These are phyloP conservation scores for Eupeodes latifasciatus DNA, from an alignment of 2,888 invertebrate species.

Conservation along the genomic window DNA sequence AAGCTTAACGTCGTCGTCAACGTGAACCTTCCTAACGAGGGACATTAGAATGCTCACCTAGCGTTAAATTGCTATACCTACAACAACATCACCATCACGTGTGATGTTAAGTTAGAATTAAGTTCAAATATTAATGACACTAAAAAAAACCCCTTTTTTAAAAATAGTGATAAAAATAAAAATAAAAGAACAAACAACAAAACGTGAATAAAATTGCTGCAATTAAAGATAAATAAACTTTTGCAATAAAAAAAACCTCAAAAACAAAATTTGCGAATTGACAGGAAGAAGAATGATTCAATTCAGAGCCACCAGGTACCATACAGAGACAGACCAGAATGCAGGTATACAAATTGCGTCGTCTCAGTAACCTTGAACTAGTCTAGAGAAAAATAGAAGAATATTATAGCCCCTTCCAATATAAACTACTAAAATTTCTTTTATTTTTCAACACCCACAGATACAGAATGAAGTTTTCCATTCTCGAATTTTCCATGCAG, in stretches of 20 bases:
- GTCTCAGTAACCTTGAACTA: constrained; percentile 76
- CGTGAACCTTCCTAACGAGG: constrained; percentile 13
- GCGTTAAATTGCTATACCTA: constrained; percentile 42
- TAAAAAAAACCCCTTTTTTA: not conserved
- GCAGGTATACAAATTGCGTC: constrained; percentile 46
- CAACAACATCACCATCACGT: constrained; percentile 16
- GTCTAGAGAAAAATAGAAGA: constrained; percentile 30
- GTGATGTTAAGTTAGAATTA: not conserved
- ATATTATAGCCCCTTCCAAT: constrained; percentile 24
- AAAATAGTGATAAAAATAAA: not conserved
- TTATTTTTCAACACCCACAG: not conserved
- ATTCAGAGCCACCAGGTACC: constrained; percentile 61
- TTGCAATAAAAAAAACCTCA: constrained; percentile 6
- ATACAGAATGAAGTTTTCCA: constrained; percentile 51
- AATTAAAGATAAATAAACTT: constrained; percentile 63
- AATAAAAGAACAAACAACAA: not conserved
- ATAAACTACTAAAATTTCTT: constrained; percentile 41
- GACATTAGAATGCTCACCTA: constrained; percentile 44
- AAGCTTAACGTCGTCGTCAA: not conserved
- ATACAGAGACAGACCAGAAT: not conserved
- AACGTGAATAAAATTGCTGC: constrained; percentile 25
- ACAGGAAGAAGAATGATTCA: constrained; percentile 26
- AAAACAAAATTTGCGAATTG: not conserved
- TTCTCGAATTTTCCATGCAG: constrained; percentile 9
- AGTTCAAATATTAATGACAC: constrained; percentile 52